A percentile compares a stretch with the other conserved stretches of the same genome.
Evolutionary conservation across 2,888 invertebrate genomes (phyloP).

Genomic region (Andrena haemorrhoa): DNA sequence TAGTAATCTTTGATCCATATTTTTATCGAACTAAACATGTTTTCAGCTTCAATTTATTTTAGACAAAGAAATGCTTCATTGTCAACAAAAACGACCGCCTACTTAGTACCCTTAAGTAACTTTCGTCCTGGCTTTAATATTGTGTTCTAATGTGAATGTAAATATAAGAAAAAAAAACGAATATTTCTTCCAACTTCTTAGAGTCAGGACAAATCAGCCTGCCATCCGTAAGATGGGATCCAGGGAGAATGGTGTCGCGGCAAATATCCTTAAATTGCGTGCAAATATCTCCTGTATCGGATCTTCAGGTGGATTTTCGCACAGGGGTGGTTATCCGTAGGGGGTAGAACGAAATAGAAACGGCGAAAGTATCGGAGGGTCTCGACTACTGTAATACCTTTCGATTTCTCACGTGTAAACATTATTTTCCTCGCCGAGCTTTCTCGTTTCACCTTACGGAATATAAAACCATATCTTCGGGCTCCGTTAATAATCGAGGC

Average conservation of each 20-base stretch:
- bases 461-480: slow-evolving; percentile 17
- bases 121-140: too few species aligned
- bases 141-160: too few species aligned
- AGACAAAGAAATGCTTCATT: too few species aligned
- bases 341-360: slow-evolving; percentile 67
- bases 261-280: slow-evolving; percentile 77
- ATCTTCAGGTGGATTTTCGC: slow-evolving; percentile 73
- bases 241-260: slow-evolving; percentile 60
- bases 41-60: too few species aligned
- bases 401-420: slow-evolving; percentile 66
- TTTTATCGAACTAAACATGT: too few species aligned
- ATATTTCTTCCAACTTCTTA: slow-evolving; percentile 31
- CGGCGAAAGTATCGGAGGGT: slow-evolving; percentile 59
- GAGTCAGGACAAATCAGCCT: slow-evolving; percentile 51
- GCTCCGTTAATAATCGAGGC: slow-evolving; percentile 30
- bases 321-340: slow-evolving; percentile 61
- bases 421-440: slow-evolving; percentile 52
- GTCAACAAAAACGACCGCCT: too few species aligned
- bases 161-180: too few species aligned
- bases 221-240: slow-evolving; percentile 40
- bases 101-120: too few species aligned
- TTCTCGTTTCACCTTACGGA: slow-evolving; percentile 20
- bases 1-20: too few species aligned
- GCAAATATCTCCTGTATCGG: slow-evolving; percentile 77
- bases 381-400: slow-evolving; percentile 61